Conservation (phyloP, 1,140 invertebrate genomes). For the Periplaneta americana region DNA sequence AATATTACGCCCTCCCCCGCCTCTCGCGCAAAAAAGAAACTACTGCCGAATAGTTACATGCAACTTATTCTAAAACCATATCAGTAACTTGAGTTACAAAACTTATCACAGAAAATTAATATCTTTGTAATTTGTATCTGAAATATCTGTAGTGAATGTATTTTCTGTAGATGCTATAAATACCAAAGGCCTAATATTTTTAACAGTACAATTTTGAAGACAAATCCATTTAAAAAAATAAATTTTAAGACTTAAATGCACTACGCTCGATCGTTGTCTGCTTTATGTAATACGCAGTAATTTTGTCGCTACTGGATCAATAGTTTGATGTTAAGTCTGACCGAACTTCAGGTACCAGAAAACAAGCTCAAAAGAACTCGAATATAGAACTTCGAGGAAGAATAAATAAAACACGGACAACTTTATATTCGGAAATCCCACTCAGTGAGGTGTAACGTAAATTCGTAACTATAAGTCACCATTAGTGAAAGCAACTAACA, state of each 20-base stretch:
- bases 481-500: not conserved
- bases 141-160: not conserved
- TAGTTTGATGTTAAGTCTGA: not conserved
- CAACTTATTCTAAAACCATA: not conserved
- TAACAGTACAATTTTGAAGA: not conserved
- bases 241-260: not conserved
- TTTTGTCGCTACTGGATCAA: not conserved
- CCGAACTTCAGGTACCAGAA: not conserved
- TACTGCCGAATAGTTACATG: too few species aligned
- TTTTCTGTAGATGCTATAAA: not conserved
- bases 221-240: not conserved
- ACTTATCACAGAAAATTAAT: not conserved
- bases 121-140: not conserved
- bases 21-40: not conserved
- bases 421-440: not conserved
- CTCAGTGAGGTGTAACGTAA: not conserved
- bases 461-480: not conserved
- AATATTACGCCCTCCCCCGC: not conserved
- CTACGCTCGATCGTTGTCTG: not conserved
- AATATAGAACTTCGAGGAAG: not conserved
- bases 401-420: not conserved
- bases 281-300: not conserved
- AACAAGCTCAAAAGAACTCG: not conserved
- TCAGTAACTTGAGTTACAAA: not conserved
- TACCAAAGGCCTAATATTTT: not conserved